Evolutionary conservation across 2,888 invertebrate species (phyloP), one percentile per base, ranked within the genome.

Genomic region (Enchytraeus crypticus): DNA sequence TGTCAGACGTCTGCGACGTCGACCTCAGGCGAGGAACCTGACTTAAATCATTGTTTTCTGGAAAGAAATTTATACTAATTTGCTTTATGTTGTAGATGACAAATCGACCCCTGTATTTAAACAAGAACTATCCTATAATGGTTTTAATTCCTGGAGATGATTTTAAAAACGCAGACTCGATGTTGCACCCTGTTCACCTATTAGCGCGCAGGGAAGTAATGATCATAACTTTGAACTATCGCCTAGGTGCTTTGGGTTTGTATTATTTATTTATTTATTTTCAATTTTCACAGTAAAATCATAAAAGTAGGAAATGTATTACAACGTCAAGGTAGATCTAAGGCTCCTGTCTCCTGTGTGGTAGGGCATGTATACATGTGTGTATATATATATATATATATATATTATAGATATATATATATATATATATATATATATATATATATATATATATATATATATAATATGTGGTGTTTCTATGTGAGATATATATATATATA

Each of bases 71-170:
- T 38, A 38, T 14, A 38, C 18, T 38, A 14, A 14, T 38, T 30
- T 21, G 3, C 59, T 32, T 62, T 29, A 49, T 43, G 59, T 47
- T 47, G 23, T 47, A 23, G 14, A 53, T 72, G 61, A 73, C 74
- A 30, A 71, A 73, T 65, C 71, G 74, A 27, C 59, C 67, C 1
- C 57, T 59, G 18, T 33, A 27, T 3, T 23, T 53, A 29, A 66
- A 67, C 51, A 32, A 43, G 27, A 51, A 68, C 26, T 69, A 66
- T 66, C 82, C 82, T 0, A 82, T 83, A 0, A 73, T 83, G 71
- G 80, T 83, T 23, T 83, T 81, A 68, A 77, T 84, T 26, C 82
- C 83, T 65, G 83, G 83, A 2, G 83, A 83, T 14, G 81, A 81
- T 46, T 83, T 80, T 69, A 82, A 80, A 14, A 76, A 81, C 57